Evolutionary conservation across 2,797 vertebrate genomes (phyloP), one percentile per base, ranked within the genome.

Genomic region (Tachyglossus aculeatus): DNA sequence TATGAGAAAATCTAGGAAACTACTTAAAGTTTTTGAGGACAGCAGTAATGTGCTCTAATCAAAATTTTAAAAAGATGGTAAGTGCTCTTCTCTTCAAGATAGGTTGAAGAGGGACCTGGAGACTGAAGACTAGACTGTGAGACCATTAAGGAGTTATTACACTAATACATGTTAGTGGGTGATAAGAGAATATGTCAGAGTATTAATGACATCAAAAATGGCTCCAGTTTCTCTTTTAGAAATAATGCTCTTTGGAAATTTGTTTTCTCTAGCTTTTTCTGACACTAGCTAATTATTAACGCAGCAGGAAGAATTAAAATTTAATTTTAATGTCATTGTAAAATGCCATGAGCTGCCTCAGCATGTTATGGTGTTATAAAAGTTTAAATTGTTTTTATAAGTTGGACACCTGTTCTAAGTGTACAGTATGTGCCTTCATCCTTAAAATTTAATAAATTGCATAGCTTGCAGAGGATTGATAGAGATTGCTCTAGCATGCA

Each of bases 301-400:
- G 76, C 77, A 64, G 72, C 53, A 81, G 78, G 78, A 88, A 84
- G 86, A 84, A 85, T 84, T 88, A 85, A 82, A 90, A 83, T 88
- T 89, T 89, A 90, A 88, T 88, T 90, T 90, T 88, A 88, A 87
- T 89, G 79, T 86, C 71, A 79, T 76, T 88, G 59, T 86, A 77
- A 87, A 90, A 85, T 74, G 71, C 69, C 40, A 67, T 58, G 71
- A 81, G 73, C 78, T 88, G 56, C 78, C 77, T 84, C 80, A 86
- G 71, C 58, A 57, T 82, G 79, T 74, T 78, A 88, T 80, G 66
- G 80, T 80, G 65, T 60, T 77, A 82, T 78, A 80, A 81, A 88
- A 80, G 67, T 87, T 86, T 88, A 87, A 85, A 74, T 65, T 85
- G 71, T 84, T 90, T 84, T 79, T 81, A 32, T 78, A 86, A 81